Base-by-base conservation (phyloP, 2,888 invertebrate species). In the Lycophotia porphyrea region DNA sequence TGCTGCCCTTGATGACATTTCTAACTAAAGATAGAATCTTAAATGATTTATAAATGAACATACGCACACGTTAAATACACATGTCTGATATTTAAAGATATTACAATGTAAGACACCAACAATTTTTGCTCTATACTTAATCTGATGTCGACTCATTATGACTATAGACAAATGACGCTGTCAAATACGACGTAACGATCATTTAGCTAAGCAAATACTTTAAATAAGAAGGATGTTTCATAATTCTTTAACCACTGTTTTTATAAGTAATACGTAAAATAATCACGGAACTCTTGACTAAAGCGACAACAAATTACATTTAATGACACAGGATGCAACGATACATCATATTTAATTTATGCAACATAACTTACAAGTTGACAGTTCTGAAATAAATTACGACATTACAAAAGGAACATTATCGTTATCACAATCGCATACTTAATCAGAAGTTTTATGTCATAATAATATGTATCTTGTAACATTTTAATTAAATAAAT, bases 381-480 rank as follows among this genome's bases (percentile, higher is more conserved):
- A 52, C 71, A 82, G 66, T 63, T 76, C 21, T 78, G 31, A 77
- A 71, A 71, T 44, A 71, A 52, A 77, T 61, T 49, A 55, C 71
- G 15, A 27, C 34, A 49, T 34, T n/a, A 60, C 68, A 52, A 69
- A 27, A 39, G 9, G n/a, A 47, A 42, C 39, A 61, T 58, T 52
- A 49, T 65, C 47, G 27, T 67, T 67, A 80, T 58, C n/a, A 63
- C n/a, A 69, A 61, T n/a, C 36, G 18, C 13, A 15, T 18, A 52
- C 47, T 44, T 31, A 44, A 55, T 80, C 52, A 63, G 36, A 55
- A 55, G 55, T 13, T n/a, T 39, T 49, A 67, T n/a, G 42, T n/a
- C 21, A 21, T 67, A 2, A 34, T 34, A n/a, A n/a, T n/a, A n/a
- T n/a, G n/a, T n/a, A 34, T 34, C 2, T 34, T 4, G 3, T 42